Evolutionary conservation across 1,140 invertebrate genomes (phyloP).

Genomic region (Bombyx mori): DNA sequence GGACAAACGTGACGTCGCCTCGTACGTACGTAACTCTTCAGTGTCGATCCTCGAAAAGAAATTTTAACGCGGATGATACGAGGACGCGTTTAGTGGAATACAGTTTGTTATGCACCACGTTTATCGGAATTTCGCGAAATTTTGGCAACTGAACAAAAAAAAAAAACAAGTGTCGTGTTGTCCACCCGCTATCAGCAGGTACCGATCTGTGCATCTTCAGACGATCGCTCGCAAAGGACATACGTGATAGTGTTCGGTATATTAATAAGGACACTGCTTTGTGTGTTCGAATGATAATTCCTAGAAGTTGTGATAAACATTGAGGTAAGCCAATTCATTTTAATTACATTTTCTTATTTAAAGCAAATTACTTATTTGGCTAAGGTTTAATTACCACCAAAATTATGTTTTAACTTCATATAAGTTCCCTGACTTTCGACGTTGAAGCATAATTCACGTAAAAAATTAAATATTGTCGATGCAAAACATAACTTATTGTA

Average conservation of each 20-base stretch:
- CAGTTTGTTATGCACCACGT: slow-evolving; percentile 40
- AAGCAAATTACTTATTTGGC: no score
- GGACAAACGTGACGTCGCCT: slow-evolving; percentile 31
- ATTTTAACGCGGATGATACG: slow-evolving; percentile 28
- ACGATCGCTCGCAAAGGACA: slow-evolving; percentile 40
- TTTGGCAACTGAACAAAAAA: slow-evolving; percentile 49
- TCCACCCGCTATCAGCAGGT: slow-evolving; percentile 24
- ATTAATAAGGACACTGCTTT: slow-evolving; percentile 22
- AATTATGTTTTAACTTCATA: no score
- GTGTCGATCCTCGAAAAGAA: slow-evolving; percentile 25
- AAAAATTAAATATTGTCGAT: no score
- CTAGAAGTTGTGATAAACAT: slow-evolving; percentile 19
- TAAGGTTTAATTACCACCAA: no score
- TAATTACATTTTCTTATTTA: no score
- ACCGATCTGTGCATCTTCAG: slow-evolving; percentile 31
- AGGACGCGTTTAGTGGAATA: slow-evolving; percentile 26
- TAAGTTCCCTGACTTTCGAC: no score
- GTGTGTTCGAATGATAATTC: slow-evolving; percentile 19
- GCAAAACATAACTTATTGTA: no score
- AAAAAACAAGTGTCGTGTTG: slow-evolving; percentile 17
- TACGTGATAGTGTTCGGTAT: slow-evolving; percentile 25
- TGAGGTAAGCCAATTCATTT: slow-evolving; percentile 21
- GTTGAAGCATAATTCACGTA: no score
- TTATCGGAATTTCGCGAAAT: slow-evolving; percentile 48
- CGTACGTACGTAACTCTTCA: slow-evolving; percentile 19